phyloP scores from a whole-genome alignment of 1,140 invertebrate genomes.

The Anadara kagoshimensis region DNA sequence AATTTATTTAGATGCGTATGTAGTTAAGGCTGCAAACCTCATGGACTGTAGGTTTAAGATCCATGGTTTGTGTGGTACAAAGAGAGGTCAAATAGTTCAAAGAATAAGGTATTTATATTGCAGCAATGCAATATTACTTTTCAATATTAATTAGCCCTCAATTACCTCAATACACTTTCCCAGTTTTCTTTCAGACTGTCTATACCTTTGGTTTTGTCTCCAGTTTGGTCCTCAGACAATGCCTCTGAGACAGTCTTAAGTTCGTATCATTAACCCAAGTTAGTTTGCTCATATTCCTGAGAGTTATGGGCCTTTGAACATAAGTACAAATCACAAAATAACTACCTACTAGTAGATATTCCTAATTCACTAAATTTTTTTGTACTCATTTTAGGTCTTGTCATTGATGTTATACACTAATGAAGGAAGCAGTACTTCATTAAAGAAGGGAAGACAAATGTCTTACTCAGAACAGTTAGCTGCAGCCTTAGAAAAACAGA shows the following conservation, averaged over 20 bases:
- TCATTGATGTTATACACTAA: conserved; percentile 70
- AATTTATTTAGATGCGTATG: background rate
- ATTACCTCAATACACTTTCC: no score
- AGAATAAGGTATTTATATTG: no score
- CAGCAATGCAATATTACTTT: no score
- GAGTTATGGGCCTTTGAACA: background rate
- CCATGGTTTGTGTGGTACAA: no score
- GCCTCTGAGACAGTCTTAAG: no score
- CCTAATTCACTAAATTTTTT: background rate
- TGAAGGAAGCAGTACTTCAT: conserved; percentile 46
- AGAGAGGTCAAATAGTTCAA: no score
- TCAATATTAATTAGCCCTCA: no score
- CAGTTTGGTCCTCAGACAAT: no score
- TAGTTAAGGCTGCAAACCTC: background rate
- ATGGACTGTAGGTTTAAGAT: background rate
- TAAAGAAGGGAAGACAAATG: conserved; percentile 28
- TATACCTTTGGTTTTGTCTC: no score
- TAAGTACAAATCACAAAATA: background rate
- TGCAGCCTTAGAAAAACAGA: conserved; percentile 28
- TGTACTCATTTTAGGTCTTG: conserved; percentile 56
- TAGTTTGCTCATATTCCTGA: background rate
- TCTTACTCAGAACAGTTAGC: conserved; percentile 35
- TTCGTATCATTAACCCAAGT: no score
- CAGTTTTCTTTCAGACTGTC: no score
- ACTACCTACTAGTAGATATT: no score